phyloP scores from a whole-genome alignment of 2,113 vertebrate genomes.

The Microtus richardsoni region DNA sequence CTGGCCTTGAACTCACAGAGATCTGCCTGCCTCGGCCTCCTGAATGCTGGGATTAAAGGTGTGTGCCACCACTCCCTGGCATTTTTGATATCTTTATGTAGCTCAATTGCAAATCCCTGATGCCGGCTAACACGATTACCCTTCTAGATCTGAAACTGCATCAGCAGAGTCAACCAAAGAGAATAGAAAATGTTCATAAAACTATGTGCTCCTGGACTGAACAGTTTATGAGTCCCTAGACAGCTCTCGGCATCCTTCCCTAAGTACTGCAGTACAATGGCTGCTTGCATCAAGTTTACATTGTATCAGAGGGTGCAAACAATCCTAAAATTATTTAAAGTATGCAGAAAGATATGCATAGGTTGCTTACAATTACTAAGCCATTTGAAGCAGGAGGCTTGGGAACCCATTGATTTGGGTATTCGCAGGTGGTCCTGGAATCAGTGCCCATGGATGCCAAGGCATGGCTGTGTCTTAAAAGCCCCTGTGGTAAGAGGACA shows the following conservation, averaged over 20 bases:
- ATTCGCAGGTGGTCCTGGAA: not conserved
- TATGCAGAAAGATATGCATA: not conserved
- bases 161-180: not conserved
- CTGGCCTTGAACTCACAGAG: no score
- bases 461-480: not conserved
- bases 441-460: not conserved
- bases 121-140: not conserved
- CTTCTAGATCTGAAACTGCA: not conserved
- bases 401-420: not conserved
- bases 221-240: not conserved
- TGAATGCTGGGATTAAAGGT: no score
- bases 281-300: not conserved
- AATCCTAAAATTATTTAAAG: not conserved
- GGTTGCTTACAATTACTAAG: not conserved
- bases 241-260: not conserved
- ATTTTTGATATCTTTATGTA: not conserved
- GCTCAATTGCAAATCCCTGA: not conserved
- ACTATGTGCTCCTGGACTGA: not conserved
- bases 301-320: not conserved
- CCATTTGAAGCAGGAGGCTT: no score
- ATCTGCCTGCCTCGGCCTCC: no score
- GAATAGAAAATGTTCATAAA: not conserved
- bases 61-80: no score
- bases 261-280: not conserved
- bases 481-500: not conserved